Percentiles rank a stretch among this genome's conserved stretches.
Conservation (phyloP, 2,888 invertebrate genomes). For the Anorthoa munda region DNA sequence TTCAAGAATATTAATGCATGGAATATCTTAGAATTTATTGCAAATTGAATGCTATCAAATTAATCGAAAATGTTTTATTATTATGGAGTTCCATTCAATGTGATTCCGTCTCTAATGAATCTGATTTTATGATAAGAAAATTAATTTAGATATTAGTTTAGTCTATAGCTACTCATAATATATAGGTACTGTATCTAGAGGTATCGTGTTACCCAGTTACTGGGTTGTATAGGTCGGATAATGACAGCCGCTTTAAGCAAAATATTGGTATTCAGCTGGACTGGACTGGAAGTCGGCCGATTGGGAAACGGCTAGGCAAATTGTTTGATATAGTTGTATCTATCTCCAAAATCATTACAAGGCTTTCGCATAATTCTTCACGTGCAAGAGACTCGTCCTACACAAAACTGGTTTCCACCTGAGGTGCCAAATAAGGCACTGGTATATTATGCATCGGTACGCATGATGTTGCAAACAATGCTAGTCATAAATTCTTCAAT, state of each 20-base stretch:
- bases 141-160: too few relatives aligned
- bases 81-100: background rate
- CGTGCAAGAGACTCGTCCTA: background rate
- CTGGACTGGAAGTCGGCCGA: too few relatives aligned
- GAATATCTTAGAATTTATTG: slow-evolving; percentile 12
- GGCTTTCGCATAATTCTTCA: slow-evolving; percentile 1
- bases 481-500: slow-evolving; percentile 16
- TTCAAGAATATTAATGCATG: background rate
- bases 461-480: slow-evolving; percentile 22
- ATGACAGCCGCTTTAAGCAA: too few relatives aligned
- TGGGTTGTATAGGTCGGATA: too few relatives aligned
- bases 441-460: slow-evolving; percentile 20
- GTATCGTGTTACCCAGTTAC: too few relatives aligned
- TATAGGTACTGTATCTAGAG: too few relatives aligned
- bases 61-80: slow-evolving; percentile 17
- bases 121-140: background rate
- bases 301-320: too few relatives aligned
- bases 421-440: slow-evolving; percentile 38
- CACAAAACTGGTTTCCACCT: slow-evolving; percentile 22
- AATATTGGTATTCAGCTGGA: too few relatives aligned
- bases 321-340: background rate
- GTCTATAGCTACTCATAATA: too few relatives aligned
- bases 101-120: background rate
- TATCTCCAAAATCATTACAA: slow-evolving; percentile 14
- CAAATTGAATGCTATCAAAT: slow-evolving; percentile 15